phyloP scores from a whole-genome alignment of 2,113 vertebrate genomes.

The Chascanopsetta lugubris region DNA sequence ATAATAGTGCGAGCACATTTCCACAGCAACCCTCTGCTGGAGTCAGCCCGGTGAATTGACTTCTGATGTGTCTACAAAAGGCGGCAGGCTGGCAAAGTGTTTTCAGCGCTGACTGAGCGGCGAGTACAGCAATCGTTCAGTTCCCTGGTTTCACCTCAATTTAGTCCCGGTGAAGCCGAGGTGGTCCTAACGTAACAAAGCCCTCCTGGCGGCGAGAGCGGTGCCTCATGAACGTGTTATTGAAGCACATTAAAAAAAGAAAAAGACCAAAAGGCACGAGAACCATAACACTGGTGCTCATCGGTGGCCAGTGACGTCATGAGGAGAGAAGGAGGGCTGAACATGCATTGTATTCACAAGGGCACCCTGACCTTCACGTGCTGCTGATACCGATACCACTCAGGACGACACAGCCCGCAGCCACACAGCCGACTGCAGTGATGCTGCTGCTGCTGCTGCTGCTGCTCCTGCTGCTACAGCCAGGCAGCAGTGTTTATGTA shows the following conservation, averaged over 20 bases:
- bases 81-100: conserved; percentile 23
- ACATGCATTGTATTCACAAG: conserved; percentile 78
- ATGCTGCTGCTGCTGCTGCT: conserved; percentile 33
- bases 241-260: not conserved
- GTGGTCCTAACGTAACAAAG: not conserved
- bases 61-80: conserved; percentile 34
- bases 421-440: conserved; percentile 41
- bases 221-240: conserved; percentile 2
- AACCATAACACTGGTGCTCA: conserved; percentile 31
- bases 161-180: not conserved
- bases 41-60: conserved; percentile 34
- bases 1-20: conserved; percentile 37
- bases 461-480: not conserved
- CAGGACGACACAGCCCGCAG: conserved; percentile 35
- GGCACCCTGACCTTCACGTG: conserved; percentile 77
- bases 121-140: conserved; percentile 18
- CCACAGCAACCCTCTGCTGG: conserved; percentile 31
- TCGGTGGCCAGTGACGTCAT: conserved; percentile 68
- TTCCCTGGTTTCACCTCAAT: not conserved
- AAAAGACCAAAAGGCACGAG: not conserved
- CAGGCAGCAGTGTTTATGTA: not conserved
- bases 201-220: not conserved
- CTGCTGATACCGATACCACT: conserved; percentile 54
- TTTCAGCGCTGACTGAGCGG: conserved; percentile 11
- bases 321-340: conserved; percentile 48